Evolutionary conservation across 2,888 invertebrate genomes (phyloP).

Genomic region (Dryomyza anilis): DNA sequence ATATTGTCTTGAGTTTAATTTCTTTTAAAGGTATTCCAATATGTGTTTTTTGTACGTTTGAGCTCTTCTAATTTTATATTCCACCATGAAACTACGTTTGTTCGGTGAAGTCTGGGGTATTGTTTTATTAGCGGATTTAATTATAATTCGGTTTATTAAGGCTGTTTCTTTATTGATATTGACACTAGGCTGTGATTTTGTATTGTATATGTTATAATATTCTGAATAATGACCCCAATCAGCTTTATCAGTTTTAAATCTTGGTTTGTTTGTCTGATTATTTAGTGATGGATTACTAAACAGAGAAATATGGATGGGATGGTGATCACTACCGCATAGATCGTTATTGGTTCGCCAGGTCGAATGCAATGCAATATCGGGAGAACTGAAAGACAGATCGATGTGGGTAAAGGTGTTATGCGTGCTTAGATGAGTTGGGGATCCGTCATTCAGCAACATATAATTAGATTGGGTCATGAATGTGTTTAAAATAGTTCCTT

Average conservation of each 20-base stretch:
- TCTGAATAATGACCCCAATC: neutral
- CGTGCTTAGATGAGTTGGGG: conserved; percentile 2
- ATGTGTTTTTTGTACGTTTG: neutral
- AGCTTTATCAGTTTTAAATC: neutral
- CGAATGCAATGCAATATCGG: neutral
- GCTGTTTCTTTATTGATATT: neutral
- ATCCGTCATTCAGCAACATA: neutral
- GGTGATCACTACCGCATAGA: neutral
- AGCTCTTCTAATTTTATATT: neutral
- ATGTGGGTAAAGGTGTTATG: neutral
- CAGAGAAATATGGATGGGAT: neutral
- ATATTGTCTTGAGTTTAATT: conserved; percentile 8
- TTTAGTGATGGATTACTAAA: neutral
- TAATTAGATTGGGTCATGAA: neutral
- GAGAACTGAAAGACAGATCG: conserved; percentile 1
- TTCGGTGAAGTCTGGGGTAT: neutral
- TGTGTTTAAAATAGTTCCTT: neutral
- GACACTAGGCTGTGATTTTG: neutral
- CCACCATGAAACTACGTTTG: neutral
- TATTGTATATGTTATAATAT: neutral
- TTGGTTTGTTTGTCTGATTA: neutral
- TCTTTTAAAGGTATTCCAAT: conserved; percentile 7
- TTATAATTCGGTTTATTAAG: neutral
- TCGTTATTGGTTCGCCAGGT: neutral
- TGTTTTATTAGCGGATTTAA: neutral